A percentile compares a stretch with the other conserved stretches of the same genome.
phyloP scores from a whole-genome alignment of 2,113 vertebrate species.

The Elachura formosa region DNA sequence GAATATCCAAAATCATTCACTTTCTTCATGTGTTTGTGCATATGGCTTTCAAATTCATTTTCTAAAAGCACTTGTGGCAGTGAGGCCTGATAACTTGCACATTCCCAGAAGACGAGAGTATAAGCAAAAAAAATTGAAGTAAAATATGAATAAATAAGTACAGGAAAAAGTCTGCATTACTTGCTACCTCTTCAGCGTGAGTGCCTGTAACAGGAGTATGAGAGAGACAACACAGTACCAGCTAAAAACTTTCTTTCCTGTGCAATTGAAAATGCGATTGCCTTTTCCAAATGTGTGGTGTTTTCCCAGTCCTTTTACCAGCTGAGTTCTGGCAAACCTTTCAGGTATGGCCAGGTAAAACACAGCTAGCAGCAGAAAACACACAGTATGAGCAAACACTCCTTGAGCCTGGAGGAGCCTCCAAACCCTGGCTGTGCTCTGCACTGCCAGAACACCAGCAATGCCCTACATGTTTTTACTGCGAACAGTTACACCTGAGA shows the following conservation, averaged over 20 bases:
- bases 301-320: not conserved
- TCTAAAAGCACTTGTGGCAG: conserved; percentile 18
- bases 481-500: not conserved
- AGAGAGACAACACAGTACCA: not conserved
- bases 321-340: not conserved
- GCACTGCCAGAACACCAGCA: not conserved
- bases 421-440: not conserved
- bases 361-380: not conserved
- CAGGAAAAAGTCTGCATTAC: not conserved
- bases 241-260: not conserved
- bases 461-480: not conserved
- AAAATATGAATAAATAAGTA: not conserved
- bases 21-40: not conserved
- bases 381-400: fast-evolving
- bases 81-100: not conserved
- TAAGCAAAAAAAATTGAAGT: not conserved
- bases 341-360: not conserved
- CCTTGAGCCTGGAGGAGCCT: fast-evolving
- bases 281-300: not conserved
- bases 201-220: not conserved
- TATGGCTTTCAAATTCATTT: conserved; percentile 2
- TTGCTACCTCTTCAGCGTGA: not conserved
- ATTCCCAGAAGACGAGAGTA: conserved; percentile 18
- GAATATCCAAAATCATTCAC: not conserved
- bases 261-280: not conserved